Evolutionary conservation across 2,113 vertebrate genomes (phyloP), one percentile per base, ranked within the genome.

Genomic region (Drymodes brunneopygia): DNA sequence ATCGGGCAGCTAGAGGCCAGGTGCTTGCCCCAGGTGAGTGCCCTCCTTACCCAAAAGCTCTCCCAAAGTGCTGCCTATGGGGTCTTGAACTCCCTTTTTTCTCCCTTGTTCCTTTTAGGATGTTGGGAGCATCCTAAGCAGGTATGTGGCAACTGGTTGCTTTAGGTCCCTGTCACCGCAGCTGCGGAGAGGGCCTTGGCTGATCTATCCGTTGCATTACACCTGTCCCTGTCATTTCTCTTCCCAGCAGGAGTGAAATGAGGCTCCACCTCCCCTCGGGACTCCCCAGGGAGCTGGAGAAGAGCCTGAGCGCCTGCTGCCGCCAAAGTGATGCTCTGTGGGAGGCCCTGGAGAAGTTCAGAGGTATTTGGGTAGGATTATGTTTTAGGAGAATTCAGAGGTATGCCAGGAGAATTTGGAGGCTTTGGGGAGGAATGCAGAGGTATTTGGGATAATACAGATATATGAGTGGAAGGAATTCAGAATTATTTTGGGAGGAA

Each of bases 171-270:
- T n/a, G 7, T 17, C 24, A 40, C 33, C 21, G 14, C 10, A 50
- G 3, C 10, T 40, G 73, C 0, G 1, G 60, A 60, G 38, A 20
- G 21, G n/a, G 7, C 21, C 44, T 58, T 35, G 42, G 61, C 20
- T 53, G 53, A 36, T 61, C n/a, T 3, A 25, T 10, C 3, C 8
- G 0, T 23, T 4, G 0, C 0, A 0, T 16, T 15, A 58, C 22
- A 21, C 5, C 28, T 7, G 2, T 33, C 14, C 16, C 24, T n/a
- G 5, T 50, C 0, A 14, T 42, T 62, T 57, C 15, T 57, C 19
- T 48, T 16, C 9, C 10, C 35, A n/a, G 27, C 1, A 22, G 53
- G 27, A 77, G 24, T 10, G 20, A 71, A 44, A 27, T 18, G 40
- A 33, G 21, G 22, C 38, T 53, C 12, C 40, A n/a, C 4, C 58